Percentiles rank a stretch among this genome's conserved stretches.
phyloP scores from a whole-genome alignment of 2,113 vertebrate genomes.

The Megaceryle maxima region DNA sequence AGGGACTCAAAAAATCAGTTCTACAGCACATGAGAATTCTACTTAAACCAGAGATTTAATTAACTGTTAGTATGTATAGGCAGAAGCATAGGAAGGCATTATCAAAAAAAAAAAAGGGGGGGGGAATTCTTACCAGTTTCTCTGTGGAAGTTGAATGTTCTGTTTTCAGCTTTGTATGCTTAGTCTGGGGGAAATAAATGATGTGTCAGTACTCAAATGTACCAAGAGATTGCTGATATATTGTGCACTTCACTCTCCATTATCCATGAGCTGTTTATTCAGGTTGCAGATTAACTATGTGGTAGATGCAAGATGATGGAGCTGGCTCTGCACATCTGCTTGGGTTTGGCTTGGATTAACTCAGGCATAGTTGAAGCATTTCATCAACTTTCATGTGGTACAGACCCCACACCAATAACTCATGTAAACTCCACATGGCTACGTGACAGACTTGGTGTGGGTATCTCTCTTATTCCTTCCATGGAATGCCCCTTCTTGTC shows the following conservation, averaged over 20 bases:
- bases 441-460: not conserved
- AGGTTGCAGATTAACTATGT: not conserved
- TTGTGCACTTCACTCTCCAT: not conserved
- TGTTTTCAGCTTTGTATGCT: not conserved
- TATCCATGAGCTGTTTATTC: conserved; percentile 12
- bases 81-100: not conserved
- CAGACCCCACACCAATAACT: not conserved
- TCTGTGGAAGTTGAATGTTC: not conserved
- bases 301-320: not conserved
- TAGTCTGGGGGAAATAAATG: conserved; percentile 20
- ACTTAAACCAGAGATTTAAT: not conserved
- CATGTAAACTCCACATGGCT: not conserved
- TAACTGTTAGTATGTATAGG: not conserved
- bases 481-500: not conserved
- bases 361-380: not conserved
- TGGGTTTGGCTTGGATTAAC: conserved; percentile 1
- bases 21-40: not conserved
- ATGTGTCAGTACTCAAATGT: not conserved
- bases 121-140: not conserved
- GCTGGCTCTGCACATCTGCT: not conserved
- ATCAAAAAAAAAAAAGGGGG: not conserved
- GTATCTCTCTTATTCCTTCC: not conserved
- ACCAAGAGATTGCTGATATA: conserved; percentile 19
- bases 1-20: not conserved
- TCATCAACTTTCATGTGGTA: not conserved